Conservation (phyloP, 2,797 vertebrate species). For the Presbytis comata region DNA sequence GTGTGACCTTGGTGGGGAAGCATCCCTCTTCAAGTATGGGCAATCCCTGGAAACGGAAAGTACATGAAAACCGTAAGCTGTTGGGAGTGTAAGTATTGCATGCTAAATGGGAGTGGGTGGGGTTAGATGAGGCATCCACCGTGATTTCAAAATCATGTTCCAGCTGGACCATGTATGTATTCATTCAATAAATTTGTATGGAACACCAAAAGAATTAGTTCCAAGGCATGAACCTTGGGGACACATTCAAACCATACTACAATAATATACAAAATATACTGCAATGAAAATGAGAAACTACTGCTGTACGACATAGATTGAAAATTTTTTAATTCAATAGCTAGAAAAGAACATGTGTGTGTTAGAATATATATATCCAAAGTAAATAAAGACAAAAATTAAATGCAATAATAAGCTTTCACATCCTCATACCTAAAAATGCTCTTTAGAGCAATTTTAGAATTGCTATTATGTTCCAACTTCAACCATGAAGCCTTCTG, state of each 20-base stretch:
- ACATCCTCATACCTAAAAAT: not conserved
- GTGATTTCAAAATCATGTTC: not conserved
- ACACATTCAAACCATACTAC: not conserved
- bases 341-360: not conserved
- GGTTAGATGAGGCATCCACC: not conserved
- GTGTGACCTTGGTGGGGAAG: not conserved
- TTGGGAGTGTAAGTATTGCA: not conserved
- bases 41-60: not conserved
- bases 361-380: not conserved
- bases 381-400: not conserved
- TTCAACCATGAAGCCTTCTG: not conserved
- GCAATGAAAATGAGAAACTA: not conserved
- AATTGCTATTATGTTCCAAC: not conserved
- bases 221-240: not conserved
- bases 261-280: not conserved
- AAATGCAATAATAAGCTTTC: not conserved
- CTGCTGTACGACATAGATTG: not conserved
- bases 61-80: not conserved
- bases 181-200: not conserved
- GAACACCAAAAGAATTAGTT: not conserved
- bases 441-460: not conserved
- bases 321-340: not conserved
- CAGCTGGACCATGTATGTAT: not conserved
- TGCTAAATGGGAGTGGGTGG: not conserved
- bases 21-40: not conserved